Base-by-base conservation (phyloP, 2,888 invertebrate species). In the Ypsolopha scabrella region DNA sequence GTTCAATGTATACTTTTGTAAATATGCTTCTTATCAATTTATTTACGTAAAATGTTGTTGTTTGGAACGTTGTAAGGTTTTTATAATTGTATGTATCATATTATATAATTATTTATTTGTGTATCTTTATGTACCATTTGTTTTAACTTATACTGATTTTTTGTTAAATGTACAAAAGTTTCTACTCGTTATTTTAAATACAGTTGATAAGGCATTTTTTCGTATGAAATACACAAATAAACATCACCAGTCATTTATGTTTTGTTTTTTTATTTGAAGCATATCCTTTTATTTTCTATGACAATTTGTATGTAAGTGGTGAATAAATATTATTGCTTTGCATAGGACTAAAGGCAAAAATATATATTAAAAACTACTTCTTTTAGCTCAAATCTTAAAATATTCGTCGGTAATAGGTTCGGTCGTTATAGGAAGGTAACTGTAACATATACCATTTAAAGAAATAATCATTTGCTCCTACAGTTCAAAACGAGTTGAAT, bases 41-140 rank as follows among this genome's bases (percentile, higher is more conserved):
- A 80, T 82, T 57, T 82, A 68, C 63, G 80, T 82, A 80, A 70
- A 69, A 70, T 64, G 66, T 79, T 82, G 51, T 80, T 80, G 64
- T 74, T 80, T 69, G 68, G 72, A 74, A 72, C 77, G 81, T 77
- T 69, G 52, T 60, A 68, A 61, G 52, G 67, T 33, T 46, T 7
- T 48, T 44, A 36, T 51, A 13, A 52, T 54, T 63, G 53, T 57
- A 8, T 34, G 13, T 43, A 34, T 44, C 50, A 49, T 51, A 35
- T 38, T 56, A 55, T 61, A 57, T 56, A 44, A 56, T 43, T 52
- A 41, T 52, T 14, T 54, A 46, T 47, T 37, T 37, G n/a, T 51
- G 51, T 56, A 53, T 56, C 41, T 64, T 51, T 58, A 52, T 60
- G 8, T 24, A 24, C 33, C 4, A 4, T 41, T 36, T 36, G 4